phyloP scores from a whole-genome alignment of 2,113 vertebrate genomes.

The Microcebus griseorufus region DNA sequence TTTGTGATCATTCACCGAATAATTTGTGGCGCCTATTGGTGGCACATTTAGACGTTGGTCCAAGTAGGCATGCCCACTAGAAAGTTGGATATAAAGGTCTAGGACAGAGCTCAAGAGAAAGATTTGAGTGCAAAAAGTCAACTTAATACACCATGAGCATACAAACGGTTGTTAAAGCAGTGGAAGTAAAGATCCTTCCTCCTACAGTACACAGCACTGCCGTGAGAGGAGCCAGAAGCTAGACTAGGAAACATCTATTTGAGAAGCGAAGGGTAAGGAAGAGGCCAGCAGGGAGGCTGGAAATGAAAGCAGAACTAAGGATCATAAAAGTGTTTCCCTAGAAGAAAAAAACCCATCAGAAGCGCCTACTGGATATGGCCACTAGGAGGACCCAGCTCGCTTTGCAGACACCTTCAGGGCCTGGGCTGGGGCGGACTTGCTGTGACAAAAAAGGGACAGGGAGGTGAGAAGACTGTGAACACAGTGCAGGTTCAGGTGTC shows the following conservation, averaged over 20 bases:
- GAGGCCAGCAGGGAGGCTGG: neutral
- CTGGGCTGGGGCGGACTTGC: too few relatives aligned
- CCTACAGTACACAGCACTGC: neutral
- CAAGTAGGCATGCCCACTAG: neutral
- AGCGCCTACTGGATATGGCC: neutral
- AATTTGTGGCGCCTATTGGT: neutral
- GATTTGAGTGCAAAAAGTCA: neutral
- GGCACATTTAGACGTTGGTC: neutral
- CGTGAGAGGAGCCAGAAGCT: neutral
- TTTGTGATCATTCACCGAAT: neutral
- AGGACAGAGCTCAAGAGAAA: neutral
- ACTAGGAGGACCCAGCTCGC: constrained; percentile 44
- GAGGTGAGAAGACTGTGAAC: neutral
- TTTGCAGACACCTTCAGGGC: neutral
- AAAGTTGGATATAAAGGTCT: neutral
- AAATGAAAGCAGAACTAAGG: neutral
- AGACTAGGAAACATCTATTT: neutral
- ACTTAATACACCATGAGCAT: neutral
- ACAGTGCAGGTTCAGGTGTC: neutral
- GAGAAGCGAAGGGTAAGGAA: too few relatives aligned
- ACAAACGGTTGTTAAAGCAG: neutral
- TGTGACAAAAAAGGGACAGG: neutral
- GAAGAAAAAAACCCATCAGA: neutral
- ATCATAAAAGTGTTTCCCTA: neutral
- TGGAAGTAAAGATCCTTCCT: neutral